Base-by-base conservation (phyloP, 64 coral and sea anemone genomes). In the Orbicella faveolata region DNA sequence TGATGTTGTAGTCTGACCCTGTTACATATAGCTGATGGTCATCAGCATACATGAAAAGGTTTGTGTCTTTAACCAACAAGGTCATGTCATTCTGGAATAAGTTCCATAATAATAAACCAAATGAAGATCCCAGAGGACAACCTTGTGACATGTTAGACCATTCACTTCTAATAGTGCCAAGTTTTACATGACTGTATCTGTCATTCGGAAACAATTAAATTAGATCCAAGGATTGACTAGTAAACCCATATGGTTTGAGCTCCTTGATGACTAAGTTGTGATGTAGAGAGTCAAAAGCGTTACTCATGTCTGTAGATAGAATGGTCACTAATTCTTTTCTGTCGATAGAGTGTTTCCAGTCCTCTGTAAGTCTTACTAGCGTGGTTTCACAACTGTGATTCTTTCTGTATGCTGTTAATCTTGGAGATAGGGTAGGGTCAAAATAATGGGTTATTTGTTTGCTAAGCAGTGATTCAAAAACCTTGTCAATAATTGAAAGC, bases 1-100 rank as follows among this genome's bases (percentile, higher is more conserved):
- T 14, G 72, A 53, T 73, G 21, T 73, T 52, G 33, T 53, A 30
- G 35, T 87, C 52, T 12, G 13, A 75, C 35, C 52, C 84, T 35
- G 73, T 61, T 75, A 34, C 52, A 36, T 87, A 87, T 75, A 87
- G 20, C 33, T 77, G 30, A 62, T 88, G 87, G 20, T 88, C 87
- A 36, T 77, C 57, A 30, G 30, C 30, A 30, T 30, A 30, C 30
- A 30, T 30, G 30, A 30, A 30, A 30, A 30, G 30, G 30, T 30
- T 30, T 30, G 30, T 30, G 30, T 30, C 30, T 30, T 30, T 30
- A 30, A 30, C 30, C 30, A 30, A 52, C 20, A 87, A 54, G 67
- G 65, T 52, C 83, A 74, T 87, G 35, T 87, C 84, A 35, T 87
- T 87, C 74, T 87, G 84, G 36, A 87, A 87, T 57, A 75, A 34